These are phyloP conservation scores for Anseranas semipalmata DNA, from an alignment of 2,113 vertebrate genomes.

Conservation along the genomic window DNA sequence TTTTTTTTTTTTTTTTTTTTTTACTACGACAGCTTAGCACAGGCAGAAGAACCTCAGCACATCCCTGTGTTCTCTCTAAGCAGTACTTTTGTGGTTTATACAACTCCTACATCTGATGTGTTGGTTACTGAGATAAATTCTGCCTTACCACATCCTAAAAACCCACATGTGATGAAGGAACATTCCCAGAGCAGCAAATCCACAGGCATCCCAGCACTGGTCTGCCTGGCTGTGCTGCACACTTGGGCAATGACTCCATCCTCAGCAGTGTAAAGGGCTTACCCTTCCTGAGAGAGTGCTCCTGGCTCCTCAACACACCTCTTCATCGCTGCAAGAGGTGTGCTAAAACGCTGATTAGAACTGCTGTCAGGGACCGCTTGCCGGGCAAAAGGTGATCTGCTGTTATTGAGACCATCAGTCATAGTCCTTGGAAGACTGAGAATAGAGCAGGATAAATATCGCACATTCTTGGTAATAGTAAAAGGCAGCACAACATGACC, in stretches of 20 bases:
- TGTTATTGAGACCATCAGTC: neutral
- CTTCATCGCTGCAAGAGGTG: neutral
- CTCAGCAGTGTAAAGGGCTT: neutral
- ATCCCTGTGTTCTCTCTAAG: neutral
- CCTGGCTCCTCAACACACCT: neutral
- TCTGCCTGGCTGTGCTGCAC: neutral
- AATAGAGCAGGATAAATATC: neutral
- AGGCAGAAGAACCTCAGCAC: neutral
- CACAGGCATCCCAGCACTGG: neutral
- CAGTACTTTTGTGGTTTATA: neutral
- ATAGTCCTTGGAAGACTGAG: neutral
- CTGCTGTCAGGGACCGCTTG: neutral
- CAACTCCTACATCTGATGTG: neutral
- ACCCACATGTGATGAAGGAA: accelerated
- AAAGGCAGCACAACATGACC: neutral
- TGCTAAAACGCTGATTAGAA: neutral
- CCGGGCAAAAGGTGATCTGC: neutral
- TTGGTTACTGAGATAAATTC: neutral
- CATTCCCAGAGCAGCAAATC: neutral
- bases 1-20: neutral
- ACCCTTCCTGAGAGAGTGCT: neutral
- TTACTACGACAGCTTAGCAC: neutral
- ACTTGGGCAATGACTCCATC: neutral
- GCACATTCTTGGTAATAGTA: neutral
- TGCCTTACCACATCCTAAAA: neutral